These are phyloP conservation scores for Microtus ochrogaster DNA, from an alignment of 2,113 vertebrate species.

Conservation along the genomic window DNA sequence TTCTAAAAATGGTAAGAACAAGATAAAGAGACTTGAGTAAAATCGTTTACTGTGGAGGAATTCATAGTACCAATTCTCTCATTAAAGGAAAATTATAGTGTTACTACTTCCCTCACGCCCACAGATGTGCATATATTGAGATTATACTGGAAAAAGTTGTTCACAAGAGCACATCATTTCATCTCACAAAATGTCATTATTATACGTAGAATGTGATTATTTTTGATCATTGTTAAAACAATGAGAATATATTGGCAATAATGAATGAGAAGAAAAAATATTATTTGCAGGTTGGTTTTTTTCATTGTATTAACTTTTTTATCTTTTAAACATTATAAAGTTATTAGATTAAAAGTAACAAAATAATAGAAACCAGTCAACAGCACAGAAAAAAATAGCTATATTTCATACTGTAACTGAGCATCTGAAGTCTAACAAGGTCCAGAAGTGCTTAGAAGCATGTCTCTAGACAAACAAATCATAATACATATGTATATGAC, in stretches of 20 bases:
- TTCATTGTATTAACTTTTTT: not conserved
- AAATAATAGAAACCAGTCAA: not conserved
- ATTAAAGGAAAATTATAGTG: not conserved
- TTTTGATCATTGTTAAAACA: not conserved
- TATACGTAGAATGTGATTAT: not conserved
- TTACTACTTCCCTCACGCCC: not conserved
- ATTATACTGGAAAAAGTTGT: not conserved
- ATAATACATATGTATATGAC: not conserved
- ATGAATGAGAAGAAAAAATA: conserved; percentile 7
- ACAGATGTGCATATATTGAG: not conserved
- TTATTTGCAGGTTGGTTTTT: not conserved
- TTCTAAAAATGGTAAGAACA: not conserved
- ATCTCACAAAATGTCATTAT: not conserved
- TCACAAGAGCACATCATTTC: not conserved
- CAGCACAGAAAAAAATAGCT: not conserved
- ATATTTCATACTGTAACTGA: not conserved
- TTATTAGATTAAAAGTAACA: not conserved
- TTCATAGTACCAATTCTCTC: not conserved
- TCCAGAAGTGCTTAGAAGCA: not conserved
- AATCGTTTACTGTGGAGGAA: not conserved
- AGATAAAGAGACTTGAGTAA: not conserved
- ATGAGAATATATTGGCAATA: not conserved
- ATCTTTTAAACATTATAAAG: conserved; percentile 11
- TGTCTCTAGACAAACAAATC: not conserved
- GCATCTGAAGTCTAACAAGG: not conserved